Conservation (phyloP, 2,113 vertebrate species). For the Trichomycterus rosablanca region DNA sequence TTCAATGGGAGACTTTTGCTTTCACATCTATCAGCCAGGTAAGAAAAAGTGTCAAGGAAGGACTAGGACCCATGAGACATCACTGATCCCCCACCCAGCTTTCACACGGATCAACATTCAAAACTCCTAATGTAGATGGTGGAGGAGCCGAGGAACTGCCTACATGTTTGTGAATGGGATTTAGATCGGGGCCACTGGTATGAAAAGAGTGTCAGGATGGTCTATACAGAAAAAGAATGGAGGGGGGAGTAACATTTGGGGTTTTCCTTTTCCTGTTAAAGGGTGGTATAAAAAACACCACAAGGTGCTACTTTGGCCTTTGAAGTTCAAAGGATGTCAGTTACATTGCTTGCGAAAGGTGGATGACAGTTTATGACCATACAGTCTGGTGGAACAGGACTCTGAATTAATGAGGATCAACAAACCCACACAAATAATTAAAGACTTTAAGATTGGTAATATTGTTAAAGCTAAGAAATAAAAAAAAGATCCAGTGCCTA, state of each 20-base stretch:
- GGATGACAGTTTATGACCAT: slow-evolving; percentile 29
- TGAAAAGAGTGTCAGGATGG: slow-evolving; percentile 30
- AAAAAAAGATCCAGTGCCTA: not conserved
- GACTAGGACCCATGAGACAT: slow-evolving; percentile 36
- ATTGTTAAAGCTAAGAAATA: not conserved
- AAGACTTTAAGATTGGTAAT: not conserved
- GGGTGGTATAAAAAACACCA: slow-evolving; percentile 19
- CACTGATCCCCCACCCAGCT: slow-evolving; percentile 6
- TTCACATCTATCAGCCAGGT: slow-evolving; percentile 51
- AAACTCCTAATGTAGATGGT: not conserved
- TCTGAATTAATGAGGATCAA: not conserved
- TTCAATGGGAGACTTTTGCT: slow-evolving; percentile 49
- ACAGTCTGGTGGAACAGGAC: slow-evolving; percentile 3
- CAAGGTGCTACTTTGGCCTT: slow-evolving; percentile 55
- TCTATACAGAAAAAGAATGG: slow-evolving; percentile 1
- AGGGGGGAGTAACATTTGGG: slow-evolving; percentile 27
- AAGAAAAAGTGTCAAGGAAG: slow-evolving; percentile 46
- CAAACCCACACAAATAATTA: not conserved
- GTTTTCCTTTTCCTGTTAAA: slow-evolving; percentile 42
- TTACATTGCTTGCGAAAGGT: slow-evolving; percentile 62
- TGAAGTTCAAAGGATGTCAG: slow-evolving; percentile 66
- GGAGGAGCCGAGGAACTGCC: slow-evolving; percentile 26
- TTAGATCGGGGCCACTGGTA: slow-evolving; percentile 12
- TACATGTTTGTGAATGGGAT: slow-evolving; percentile 45
- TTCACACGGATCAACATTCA: slow-evolving; percentile 26